Conservation (phyloP, 2,113 vertebrate species). For the Choloepus hoffmanni region DNA sequence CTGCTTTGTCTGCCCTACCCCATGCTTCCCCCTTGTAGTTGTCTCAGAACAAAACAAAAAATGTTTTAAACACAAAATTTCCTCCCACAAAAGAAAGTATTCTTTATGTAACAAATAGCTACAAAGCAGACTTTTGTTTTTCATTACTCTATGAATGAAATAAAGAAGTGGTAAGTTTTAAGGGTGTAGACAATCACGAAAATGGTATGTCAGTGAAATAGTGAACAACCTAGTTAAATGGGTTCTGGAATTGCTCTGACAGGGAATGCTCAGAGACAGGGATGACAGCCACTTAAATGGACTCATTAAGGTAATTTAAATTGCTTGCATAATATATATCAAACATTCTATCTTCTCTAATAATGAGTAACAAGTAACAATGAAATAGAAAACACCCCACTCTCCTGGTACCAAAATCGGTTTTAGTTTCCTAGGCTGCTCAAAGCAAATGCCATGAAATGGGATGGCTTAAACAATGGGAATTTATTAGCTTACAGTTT, state of each 20-base stretch:
- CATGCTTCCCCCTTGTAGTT: background rate
- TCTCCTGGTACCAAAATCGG: no score
- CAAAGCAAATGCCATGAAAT: no score
- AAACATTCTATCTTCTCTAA: constrained; percentile 64
- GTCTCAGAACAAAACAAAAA: background rate
- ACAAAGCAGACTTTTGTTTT: background rate
- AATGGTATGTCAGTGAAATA: background rate
- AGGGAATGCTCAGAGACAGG: background rate
- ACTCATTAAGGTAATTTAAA: constrained; percentile 64
- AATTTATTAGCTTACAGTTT: no score
- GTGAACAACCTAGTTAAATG: background rate
- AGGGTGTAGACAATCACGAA: background rate
- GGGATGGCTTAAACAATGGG: no score
- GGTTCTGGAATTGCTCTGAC: constrained; percentile 31
- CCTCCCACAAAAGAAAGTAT: background rate
- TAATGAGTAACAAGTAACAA: constrained; percentile 6
- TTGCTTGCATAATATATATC: constrained; percentile 60
- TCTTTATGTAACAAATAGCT: background rate
- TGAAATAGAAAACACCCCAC: background rate
- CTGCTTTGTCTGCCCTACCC: background rate
- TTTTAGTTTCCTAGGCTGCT: no score
- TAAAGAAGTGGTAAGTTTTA: constrained; percentile 30
- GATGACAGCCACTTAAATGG: constrained; percentile 60
- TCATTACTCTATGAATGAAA: constrained; percentile 27
- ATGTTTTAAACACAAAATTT: background rate